Conservation (phyloP, 2,113 vertebrate species). For the Conger conger region DNA sequence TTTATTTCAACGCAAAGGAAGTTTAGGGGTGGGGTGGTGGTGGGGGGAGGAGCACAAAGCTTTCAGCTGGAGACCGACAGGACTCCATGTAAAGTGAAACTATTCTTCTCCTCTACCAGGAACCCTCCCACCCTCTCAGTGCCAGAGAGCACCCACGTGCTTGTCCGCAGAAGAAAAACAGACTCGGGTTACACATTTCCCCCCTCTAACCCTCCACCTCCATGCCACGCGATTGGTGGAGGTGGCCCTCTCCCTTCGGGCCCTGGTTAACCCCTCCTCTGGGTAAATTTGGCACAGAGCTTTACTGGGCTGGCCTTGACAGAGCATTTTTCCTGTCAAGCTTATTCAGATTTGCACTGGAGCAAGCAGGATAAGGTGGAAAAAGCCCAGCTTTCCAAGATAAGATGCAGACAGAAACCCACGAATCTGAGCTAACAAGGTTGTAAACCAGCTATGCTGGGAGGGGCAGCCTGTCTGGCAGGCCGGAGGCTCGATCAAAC, state of each 20-base stretch:
- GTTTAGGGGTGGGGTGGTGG: neutral
- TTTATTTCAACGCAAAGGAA: neutral
- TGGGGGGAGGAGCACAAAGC: neutral
- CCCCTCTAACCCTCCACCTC: neutral
- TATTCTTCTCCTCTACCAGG: neutral
- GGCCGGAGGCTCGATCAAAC: neutral
- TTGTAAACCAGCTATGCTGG: neutral
- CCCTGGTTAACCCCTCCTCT: slow-evolving; percentile 7
- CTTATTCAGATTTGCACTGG: neutral
- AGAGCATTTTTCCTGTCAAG: neutral
- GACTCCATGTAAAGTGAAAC: neutral
- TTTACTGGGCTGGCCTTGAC: neutral
- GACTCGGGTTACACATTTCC: neutral
- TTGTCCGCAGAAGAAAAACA: neutral
- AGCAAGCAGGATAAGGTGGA: neutral
- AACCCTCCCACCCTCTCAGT: neutral
- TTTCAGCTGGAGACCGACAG: neutral
- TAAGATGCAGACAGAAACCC: neutral
- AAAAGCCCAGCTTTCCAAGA: neutral
- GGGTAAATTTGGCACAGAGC: slow-evolving; percentile 1
- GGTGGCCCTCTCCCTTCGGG: neutral
- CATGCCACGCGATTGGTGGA: slow-evolving; percentile 12
- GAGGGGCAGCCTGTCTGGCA: neutral
- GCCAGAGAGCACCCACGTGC: slow-evolving; percentile 26
- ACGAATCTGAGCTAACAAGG: neutral